Base-by-base conservation (phyloP, 2,113 vertebrate genomes). In the Arothron firmamentum region DNA sequence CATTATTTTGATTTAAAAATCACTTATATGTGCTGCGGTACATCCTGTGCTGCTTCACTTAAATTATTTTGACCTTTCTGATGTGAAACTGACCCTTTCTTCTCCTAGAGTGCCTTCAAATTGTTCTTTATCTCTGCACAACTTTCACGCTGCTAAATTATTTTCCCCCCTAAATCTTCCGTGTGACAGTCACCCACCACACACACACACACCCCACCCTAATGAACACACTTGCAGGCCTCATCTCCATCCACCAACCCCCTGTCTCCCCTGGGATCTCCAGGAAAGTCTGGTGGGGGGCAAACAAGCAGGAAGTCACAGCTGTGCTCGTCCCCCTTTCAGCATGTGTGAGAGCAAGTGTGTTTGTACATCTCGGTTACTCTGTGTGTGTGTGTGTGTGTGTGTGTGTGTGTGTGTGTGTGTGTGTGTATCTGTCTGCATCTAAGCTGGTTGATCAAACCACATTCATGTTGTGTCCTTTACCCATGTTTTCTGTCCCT, bases 291-390 rank as follows among this genome's bases (percentile, higher is more conserved):
- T 78, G 65, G 23, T 68, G 66, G 77, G 56, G 68, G 75, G 65
- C 75, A 59, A 79, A 66, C 69, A 81, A 66, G 77, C 85, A 84
- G 85, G 85, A 86, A 87, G 74, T 81, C 76, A 75, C 83, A 87
- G 85, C 85, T 87, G 85, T 73, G 74, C 80, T 81, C 76, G 70
- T 80, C 79, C 75, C 74, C 77, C 80, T 78, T 80, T 78, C 34
- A 52, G 55, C 63, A 59, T 63, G 46, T 70, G 55, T 62, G 45
- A 60, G 62, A 54, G 52, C 56, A 57, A 65, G 38, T 53, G 18
- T 62, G 2, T 74, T 42, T 67, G 61, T 42, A 58, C 57, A 61
- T 79, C 48, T 67, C 41, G 51, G 69, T 77, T 38, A 38, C 34
- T n/a, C n/a, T n/a, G 28, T 1, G 28, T 56, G 58, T 59, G 62